phyloP scores from a whole-genome alignment of 2,888 invertebrate species.

The Dryococelus australis region DNA sequence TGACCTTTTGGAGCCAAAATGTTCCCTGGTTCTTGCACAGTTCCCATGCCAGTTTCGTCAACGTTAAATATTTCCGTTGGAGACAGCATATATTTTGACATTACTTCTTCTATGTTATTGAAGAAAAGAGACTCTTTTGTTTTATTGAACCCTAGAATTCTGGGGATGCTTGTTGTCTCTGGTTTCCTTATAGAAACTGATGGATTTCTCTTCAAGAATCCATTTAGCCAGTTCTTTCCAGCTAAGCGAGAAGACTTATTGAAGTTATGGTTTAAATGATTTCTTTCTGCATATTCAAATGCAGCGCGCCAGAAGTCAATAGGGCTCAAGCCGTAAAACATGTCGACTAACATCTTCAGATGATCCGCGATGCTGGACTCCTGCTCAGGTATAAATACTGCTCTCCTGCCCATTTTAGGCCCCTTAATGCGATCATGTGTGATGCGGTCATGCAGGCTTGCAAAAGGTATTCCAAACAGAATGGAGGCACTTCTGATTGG shows the following conservation, averaged over 20 bases:
- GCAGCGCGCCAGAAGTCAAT: not conserved
- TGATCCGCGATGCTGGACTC: not conserved
- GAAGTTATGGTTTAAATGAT: not conserved
- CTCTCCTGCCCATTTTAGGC: not conserved
- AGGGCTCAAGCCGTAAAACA: not conserved
- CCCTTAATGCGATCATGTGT: not conserved
- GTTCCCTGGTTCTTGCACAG: conserved; percentile 56
- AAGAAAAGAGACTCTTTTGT: not conserved
- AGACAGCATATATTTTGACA: not conserved
- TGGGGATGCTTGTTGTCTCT: not conserved
- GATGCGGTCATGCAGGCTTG: not conserved
- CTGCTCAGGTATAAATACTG: not conserved
- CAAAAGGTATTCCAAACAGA: conserved; percentile 1
- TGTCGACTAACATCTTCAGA: not conserved
- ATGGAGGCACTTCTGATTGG: not conserved
- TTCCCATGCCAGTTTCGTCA: conserved; percentile 58
- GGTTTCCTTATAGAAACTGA: not conserved
- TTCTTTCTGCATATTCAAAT: not conserved
- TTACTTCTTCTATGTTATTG: not conserved
- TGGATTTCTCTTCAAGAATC: not conserved
- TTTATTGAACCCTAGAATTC: not conserved
- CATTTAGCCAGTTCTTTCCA: not conserved
- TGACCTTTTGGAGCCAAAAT: conserved; percentile 56
- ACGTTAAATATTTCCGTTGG: not conserved
- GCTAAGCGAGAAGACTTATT: not conserved